phyloP scores from a whole-genome alignment of 1,140 invertebrate species.

The Cardiocondyla obscurior region DNA sequence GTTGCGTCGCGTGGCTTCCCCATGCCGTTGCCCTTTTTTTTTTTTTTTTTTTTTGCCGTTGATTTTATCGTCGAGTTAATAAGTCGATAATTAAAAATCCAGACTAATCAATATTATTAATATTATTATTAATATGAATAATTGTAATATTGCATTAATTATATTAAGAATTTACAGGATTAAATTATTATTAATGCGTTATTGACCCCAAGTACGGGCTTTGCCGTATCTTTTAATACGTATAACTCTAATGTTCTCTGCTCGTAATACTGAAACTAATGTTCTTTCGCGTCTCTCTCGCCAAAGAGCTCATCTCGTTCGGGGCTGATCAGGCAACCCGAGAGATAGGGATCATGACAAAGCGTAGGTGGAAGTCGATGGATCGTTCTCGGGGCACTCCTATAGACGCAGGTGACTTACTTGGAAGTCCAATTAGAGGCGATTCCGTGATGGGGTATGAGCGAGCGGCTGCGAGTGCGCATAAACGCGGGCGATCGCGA shows the following conservation, averaged over 20 bases:
- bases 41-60: no score
- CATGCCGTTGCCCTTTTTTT: constrained; percentile 25
- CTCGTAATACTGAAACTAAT: neutral
- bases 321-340: constrained; percentile 4
- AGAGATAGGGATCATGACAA: constrained; percentile 35
- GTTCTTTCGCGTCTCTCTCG: neutral
- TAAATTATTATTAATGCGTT: neutral
- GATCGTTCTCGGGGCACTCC: constrained; percentile 43
- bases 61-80: no score
- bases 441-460: constrained; percentile 53
- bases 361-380: constrained; percentile 15
- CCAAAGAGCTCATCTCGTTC: neutral
- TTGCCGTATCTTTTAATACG: neutral
- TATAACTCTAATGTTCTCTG: no score
- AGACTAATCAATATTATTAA: neutral
- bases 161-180: neutral
- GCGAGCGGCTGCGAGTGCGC: neutral
- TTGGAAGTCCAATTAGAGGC: constrained; percentile 62
- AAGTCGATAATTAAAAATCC: no score
- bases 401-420: constrained; percentile 60
- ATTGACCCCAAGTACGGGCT: neutral
- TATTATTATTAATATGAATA: neutral
- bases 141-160: neutral
- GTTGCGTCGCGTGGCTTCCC: constrained; percentile 21
- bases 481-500: neutral